Conservation (phyloP, 2,113 vertebrate genomes). For the Plecotus auritus region DNA sequence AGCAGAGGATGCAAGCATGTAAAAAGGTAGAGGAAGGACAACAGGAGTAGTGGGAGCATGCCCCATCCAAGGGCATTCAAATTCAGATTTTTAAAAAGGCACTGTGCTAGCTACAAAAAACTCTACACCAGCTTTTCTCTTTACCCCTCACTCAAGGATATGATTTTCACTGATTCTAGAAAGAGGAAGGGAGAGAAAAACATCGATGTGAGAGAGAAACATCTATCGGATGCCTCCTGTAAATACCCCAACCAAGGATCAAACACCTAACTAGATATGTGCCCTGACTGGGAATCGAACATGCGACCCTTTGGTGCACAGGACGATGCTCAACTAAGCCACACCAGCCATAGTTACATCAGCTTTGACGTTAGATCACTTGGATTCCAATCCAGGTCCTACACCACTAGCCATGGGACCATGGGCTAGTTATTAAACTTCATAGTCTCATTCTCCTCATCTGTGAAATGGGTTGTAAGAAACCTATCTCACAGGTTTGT, state of each 20-base stretch:
- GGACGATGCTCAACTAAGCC: neutral
- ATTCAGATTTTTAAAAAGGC: neutral
- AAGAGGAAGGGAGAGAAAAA: neutral
- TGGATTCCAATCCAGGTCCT: neutral
- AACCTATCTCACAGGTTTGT: neutral
- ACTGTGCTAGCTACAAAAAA: neutral
- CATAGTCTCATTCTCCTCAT: neutral
- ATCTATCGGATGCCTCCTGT: neutral
- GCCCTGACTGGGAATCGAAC: neutral
- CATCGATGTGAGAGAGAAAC: neutral
- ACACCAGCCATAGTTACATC: neutral
- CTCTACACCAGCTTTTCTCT: neutral
- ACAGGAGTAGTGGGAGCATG: neutral
- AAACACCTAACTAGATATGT: neutral
- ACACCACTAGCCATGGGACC: neutral
- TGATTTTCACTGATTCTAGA: neutral
- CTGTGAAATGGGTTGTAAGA: neutral
- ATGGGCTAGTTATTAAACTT: neutral
- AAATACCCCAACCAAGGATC: neutral
- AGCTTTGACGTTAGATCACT: neutral
- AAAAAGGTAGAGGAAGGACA: neutral
- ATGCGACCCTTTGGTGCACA: neutral
- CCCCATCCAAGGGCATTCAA: neutral
- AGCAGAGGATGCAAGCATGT: neutral
- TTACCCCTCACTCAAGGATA: neutral